A percentile compares a stretch with the other conserved stretches of the same genome.
Conservation (phyloP, 2,888 invertebrate species). For the Rotaria sp. region DNA sequence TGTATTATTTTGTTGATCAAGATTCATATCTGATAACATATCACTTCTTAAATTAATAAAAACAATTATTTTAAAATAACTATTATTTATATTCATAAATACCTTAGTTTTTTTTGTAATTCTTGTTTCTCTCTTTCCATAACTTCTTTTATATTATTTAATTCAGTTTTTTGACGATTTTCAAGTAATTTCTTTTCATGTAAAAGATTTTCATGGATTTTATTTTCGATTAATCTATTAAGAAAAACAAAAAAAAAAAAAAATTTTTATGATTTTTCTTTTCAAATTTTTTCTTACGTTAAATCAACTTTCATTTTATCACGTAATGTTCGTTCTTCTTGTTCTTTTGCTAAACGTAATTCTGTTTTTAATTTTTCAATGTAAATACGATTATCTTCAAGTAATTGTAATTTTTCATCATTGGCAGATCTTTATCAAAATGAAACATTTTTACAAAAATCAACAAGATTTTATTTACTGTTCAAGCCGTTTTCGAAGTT, state of each 20-base stretch:
- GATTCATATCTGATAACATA: not conserved
- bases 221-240: not conserved
- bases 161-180: not conserved
- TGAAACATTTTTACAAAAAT: not conserved
- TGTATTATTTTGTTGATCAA: not conserved
- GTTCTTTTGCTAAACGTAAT: not conserved
- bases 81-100: too few relatives aligned
- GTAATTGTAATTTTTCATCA: constrained; percentile 9
- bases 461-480: not conserved
- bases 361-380: not conserved
- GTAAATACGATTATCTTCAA: not conserved
- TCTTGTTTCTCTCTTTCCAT: not conserved
- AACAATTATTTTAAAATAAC: not conserved
- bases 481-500: not conserved
- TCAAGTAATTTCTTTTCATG: not conserved
- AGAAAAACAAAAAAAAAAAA: not conserved
- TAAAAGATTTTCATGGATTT: not conserved
- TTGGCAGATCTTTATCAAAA: not conserved
- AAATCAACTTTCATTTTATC: not conserved
- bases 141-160: not conserved
- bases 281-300: not conserved
- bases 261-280: too few relatives aligned
- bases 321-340: not conserved
- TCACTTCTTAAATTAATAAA: not conserved
- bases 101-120: not conserved